phyloP scores from a whole-genome alignment of 2,888 invertebrate species.

The Thereva unica region DNA sequence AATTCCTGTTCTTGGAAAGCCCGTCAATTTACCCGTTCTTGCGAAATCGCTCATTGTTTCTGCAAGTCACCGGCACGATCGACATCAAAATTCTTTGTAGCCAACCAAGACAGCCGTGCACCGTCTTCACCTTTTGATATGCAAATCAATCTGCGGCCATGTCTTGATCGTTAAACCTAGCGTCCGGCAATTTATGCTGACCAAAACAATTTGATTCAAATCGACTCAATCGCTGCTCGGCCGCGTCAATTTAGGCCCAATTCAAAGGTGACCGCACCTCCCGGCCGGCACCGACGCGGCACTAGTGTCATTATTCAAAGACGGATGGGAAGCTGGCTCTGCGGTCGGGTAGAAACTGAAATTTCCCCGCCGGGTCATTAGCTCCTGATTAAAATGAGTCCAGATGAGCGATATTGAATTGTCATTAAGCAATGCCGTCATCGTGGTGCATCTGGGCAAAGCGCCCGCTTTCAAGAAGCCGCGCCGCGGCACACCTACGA shows the following conservation, averaged over 20 bases:
- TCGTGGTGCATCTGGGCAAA: constrained; percentile 19
- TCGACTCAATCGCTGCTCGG: constrained; percentile 10
- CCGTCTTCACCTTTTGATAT: constrained; percentile 4
- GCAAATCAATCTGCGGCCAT: constrained; percentile 20
- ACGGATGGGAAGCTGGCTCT: constrained; percentile 8
- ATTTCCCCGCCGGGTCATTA: not conserved
- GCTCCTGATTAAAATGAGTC: constrained; percentile 8
- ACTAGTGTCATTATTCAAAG: constrained; percentile 5
- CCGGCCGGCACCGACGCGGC: constrained; percentile 17
- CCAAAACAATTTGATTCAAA: constrained; percentile 14
- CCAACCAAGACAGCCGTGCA: no score
- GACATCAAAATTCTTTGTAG: constrained; percentile 10
- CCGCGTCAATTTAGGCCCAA: not conserved
- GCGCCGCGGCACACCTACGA: constrained; percentile 22
- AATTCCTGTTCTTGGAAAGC: no score
- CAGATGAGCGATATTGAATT: constrained; percentile 23
- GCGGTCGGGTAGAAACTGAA: not conserved
- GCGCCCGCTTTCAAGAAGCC: constrained; percentile 3
- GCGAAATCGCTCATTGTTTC: no score
- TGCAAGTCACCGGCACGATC: constrained; percentile 2
- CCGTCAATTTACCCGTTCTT: no score
- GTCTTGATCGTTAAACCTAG: constrained; percentile 24
- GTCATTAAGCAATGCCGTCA: constrained; percentile 7
- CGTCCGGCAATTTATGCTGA: constrained; percentile 20
- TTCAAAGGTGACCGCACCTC: constrained; percentile 28